Base-by-base conservation (phyloP, 2,888 invertebrate genomes). In the Vesta saturnalis region DNA sequence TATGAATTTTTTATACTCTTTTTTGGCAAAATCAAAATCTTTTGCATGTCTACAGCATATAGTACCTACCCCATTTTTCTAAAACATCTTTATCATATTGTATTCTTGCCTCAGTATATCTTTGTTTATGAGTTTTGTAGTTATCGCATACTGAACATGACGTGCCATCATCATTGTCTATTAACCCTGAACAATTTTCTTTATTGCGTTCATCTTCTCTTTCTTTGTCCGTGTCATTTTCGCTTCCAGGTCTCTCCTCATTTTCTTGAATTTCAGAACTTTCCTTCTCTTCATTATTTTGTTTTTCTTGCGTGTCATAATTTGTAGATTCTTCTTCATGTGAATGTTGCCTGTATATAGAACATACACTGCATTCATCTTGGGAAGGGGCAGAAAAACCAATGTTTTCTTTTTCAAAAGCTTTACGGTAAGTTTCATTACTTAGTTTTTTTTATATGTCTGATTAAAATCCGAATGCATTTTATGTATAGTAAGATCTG, bases 1-100 rank as follows among this genome's bases (percentile, higher is more conserved):
- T 46, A 60, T 6, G 69, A 66, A 57, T 69, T 67, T 66, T 69
- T 72, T 4, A 72, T 67, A 10, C 64, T 57, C 68, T 68, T 69
- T 58, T 70, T 72, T 19, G 72, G 72, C 15, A 72, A 16, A 19
- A 70, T 55, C 21, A 70, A 43, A 0, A 70, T 58, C 39, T 72
- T 70, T 49, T 72, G 70, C 62, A 72, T 70, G 43, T 70, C 70
- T 43, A 43, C 43, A 43, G 43, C 43, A 43, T 23, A 23, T 3
- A 23, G 23, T 23, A 5, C 8, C 23, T 14, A 3, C 14, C 5
- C 43, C n/a, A 43, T n/a, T 12, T 43, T 5, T 43, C 14, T 8
- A 3, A 5, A 5, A n/a, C 5, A n/a, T 43, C 43, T n/a, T 14
- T 14, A 4, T 5, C n/a, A 12, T 43, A 43, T 43, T 2, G 3